Base-by-base conservation (phyloP, 2,888 invertebrate genomes). In the Volucella inflata region DNA sequence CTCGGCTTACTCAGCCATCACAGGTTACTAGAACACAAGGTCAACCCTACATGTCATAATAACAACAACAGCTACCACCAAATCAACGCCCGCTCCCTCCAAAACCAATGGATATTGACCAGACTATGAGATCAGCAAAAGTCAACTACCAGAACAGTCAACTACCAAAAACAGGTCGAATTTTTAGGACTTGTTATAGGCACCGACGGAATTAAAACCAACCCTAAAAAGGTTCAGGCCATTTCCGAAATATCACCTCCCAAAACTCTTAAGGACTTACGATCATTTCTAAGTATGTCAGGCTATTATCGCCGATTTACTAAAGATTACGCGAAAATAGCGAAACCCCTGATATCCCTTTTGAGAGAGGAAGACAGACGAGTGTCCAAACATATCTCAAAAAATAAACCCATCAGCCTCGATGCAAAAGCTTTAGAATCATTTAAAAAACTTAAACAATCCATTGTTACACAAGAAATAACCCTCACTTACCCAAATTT, bases 251-350 rank as follows among this genome's bases (percentile, higher is more conserved):
- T n/a, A n/a, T 74, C 77, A 21, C n/a, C 16, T 4, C 70, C 78
- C 2, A 77, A 64, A 74, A 68, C 57, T 8, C 53, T 62, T 3
- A 84, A 72, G 62, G 75, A 72, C 50, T 40, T 80, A 42, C 59
- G 62, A 53, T 76, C 71, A 0, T 76, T 80, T 36, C 57, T 80
- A 30, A 78, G 68, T 8, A 14, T 77, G 50, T 67, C 83, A 40
- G 83, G 78, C 6, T 83, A 72, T 40, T 80, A 85, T 50, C 40
- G 75, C 40, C n/a, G n/a, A n/a, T n/a, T n/a, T n/a, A n/a, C n/a
- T n/a, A n/a, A n/a, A n/a, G n/a, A n/a, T n/a, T n/a, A n/a, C n/a
- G n/a, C n/a, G n/a, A n/a, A n/a, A n/a, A n/a, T n/a, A n/a, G n/a
- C n/a, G n/a, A n/a, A n/a, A n/a, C n/a, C n/a, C n/a, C n/a, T n/a